Conservation (phyloP, 2,888 invertebrate genomes). For the Pardosa pseudoannulata region DNA sequence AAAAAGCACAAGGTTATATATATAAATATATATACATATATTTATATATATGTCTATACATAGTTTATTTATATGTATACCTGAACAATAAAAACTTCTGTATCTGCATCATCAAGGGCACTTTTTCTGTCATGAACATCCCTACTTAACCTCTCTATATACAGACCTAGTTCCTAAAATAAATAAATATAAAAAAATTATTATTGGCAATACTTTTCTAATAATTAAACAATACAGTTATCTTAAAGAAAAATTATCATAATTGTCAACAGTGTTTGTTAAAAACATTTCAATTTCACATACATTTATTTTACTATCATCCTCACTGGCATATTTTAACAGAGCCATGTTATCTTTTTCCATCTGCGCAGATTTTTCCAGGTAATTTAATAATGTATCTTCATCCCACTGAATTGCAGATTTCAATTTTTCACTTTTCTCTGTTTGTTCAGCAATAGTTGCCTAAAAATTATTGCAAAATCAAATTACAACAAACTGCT, state of each 20-base stretch:
- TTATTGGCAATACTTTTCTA: no score
- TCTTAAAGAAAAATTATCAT: no score
- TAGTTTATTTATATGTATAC: no score
- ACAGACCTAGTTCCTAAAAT: slow-evolving; percentile 35
- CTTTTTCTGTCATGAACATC: slow-evolving; percentile 46
- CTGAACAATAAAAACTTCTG: slow-evolving; percentile 55
- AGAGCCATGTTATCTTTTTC: slow-evolving; percentile 62
- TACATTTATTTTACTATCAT: slow-evolving; percentile 68
- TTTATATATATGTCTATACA: no score
- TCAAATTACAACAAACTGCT: no score
- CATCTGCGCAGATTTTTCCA: slow-evolving; percentile 43
- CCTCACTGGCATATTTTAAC: slow-evolving; percentile 56
- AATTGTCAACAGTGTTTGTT: no score
- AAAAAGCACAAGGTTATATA: no score
- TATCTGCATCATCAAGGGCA: slow-evolving; percentile 55
- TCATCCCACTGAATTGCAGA: slow-evolving; percentile 53
- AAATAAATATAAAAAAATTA: no score
- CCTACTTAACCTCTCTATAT: slow-evolving; percentile 41
- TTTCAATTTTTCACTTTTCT: slow-evolving; percentile 51
- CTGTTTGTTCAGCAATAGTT: slow-evolving; percentile 43
- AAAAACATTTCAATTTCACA: background rate
- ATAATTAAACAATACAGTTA: no score
- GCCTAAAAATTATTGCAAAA: slow-evolving; percentile 28
- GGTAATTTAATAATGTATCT: slow-evolving; percentile 36
- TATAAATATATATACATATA: no score